Percentiles rank a stretch among this genome's conserved stretches.
These are phyloP conservation scores for Drosophila simulans DNA, from an alignment of 1,140 invertebrate genomes.

Conservation along the genomic window DNA sequence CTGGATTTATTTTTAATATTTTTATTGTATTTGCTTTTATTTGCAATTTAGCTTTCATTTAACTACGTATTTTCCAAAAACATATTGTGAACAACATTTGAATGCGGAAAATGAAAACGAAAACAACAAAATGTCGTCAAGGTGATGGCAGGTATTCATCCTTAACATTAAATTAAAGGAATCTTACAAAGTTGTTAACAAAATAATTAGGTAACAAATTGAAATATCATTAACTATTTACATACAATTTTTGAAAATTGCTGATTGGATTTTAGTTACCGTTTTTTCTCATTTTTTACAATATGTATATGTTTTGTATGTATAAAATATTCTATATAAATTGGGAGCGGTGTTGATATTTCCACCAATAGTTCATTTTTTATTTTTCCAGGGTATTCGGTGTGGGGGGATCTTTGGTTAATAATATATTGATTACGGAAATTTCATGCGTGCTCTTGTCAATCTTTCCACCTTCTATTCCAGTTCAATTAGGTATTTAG, in stretches of 20 bases:
- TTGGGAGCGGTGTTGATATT: conserved; percentile 68
- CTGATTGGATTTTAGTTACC: conserved; percentile 35
- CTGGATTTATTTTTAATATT: conserved; percentile 47
- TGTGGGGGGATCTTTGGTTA: conserved; percentile 52
- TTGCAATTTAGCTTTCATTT: conserved; percentile 81
- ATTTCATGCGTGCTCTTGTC: conserved; percentile 66
- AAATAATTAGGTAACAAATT: conserved; percentile 48
- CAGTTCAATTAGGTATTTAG: conserved; percentile 31
- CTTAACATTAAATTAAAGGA: conserved; percentile 9
- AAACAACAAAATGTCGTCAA: conserved; percentile 46
- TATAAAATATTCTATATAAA: conserved; percentile 78
- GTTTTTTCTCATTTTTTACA: conserved; percentile 58
- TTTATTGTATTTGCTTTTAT: conserved; percentile 77
- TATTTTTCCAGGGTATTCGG: conserved; percentile 36
- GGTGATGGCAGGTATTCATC: conserved; percentile 20
- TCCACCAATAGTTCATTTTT: conserved; percentile 56
- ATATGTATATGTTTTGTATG: conserved; percentile 62
- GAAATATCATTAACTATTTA: conserved; percentile 72
- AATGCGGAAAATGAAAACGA: conserved; percentile 64
- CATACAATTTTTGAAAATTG: conserved; percentile 62
- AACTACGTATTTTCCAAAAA: conserved; percentile 76
- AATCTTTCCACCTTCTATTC: conserved; percentile 21
- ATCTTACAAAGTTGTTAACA: conserved; percentile 25
- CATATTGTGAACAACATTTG: conserved; percentile 64
- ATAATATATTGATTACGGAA: conserved; percentile 56